Conservation (phyloP, 2,797 vertebrate genomes). For the Masticophis lateralis region DNA sequence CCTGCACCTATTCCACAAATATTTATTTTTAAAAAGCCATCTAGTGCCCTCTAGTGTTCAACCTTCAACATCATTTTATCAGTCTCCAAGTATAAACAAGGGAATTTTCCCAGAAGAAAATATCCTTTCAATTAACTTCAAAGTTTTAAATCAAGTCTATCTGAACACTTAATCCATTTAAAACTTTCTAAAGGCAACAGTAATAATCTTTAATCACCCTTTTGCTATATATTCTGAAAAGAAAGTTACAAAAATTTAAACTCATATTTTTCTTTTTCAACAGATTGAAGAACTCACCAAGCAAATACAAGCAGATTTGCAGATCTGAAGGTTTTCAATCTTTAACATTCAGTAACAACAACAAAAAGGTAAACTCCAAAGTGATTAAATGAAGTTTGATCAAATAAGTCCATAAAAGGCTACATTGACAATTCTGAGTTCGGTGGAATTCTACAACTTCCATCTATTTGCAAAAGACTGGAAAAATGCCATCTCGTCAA, state of each 20-base stretch:
- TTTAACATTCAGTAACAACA: background rate
- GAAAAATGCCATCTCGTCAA: background rate
- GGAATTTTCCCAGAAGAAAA: background rate
- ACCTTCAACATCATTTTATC: background rate
- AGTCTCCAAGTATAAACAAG: background rate
- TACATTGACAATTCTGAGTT: background rate
- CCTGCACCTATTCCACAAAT: background rate
- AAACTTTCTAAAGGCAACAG: background rate
- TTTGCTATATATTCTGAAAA: background rate
- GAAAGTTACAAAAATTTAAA: background rate
- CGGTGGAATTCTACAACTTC: background rate
- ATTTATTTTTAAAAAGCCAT: background rate
- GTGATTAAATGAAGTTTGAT: background rate
- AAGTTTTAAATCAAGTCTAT: background rate
- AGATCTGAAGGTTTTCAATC: background rate
- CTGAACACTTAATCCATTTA: background rate
- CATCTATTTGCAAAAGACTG: background rate
- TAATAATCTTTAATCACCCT: background rate
- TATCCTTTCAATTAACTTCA: background rate
- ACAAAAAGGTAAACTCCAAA: background rate
- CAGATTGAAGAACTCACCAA: background rate
- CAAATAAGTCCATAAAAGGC: background rate
- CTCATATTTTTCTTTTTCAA: background rate
- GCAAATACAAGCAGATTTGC: background rate
- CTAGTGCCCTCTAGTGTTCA: background rate